Evolutionary conservation across 2,113 vertebrate species (phyloP), one percentile per base, ranked within the genome.

Genomic region (Casuarius casuarius): DNA sequence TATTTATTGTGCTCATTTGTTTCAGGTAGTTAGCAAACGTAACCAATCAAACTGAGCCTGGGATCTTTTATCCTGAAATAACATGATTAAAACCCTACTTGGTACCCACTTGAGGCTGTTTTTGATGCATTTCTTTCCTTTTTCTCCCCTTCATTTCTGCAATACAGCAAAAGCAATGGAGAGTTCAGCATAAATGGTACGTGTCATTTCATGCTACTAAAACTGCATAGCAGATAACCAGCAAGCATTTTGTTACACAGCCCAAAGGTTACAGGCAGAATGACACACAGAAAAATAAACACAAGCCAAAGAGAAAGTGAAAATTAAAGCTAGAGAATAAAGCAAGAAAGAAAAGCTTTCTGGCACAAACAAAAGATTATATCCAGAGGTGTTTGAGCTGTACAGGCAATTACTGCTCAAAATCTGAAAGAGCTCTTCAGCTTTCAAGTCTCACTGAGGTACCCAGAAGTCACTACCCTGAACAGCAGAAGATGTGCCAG

Each of bases 251-350:
- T 71, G 42, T 35, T 89, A 38, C 73, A 89, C 48, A 89, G 85
- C 48, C 58, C 40, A 72, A 87, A 81, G 89, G 66, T 84, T 83
- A 94, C 44, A 90, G 2, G 25, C n/a, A 94, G n/a, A 95, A 94
- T 51, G 25, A 84, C n/a, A 19, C 48, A 72, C 22, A 85, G 7
- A 75, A 42, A 91, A 59, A 78, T 68, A 96, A 85, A 87, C 38
- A 25, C 3, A 93, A 63, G 48, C 28, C 86, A 90, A 90, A 94
- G 19, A 93, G 79, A 96, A 94, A 90, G 40, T 35, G 54, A 96
- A 96, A 96, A 95, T 86, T 92, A 42, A 86, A 63, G 61, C 59
- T 3, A 67, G 51, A 87, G 44, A 68, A 74, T 26, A 79, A 56
- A 35, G 10, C 9, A 26, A 90, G 82, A 75, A 96, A 44, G 7